Evolutionary conservation across 2,888 invertebrate genomes (phyloP).

Genomic region (Papilio gigon): DNA sequence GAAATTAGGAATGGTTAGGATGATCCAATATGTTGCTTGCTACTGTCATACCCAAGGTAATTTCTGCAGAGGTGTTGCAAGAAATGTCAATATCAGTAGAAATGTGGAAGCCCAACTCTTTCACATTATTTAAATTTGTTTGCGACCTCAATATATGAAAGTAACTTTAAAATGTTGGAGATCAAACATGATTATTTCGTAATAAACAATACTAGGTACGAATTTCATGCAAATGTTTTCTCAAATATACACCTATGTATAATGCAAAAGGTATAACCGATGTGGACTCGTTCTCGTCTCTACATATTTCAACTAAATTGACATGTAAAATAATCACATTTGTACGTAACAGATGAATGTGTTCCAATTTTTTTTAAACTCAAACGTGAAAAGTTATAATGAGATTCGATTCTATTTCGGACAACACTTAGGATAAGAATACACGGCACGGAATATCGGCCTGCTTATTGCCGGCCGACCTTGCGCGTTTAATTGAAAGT

Average conservation of each 20-base stretch:
- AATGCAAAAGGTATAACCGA: too few relatives aligned
- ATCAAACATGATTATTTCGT: too few relatives aligned
- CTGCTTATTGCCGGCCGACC: slow-evolving; percentile 64
- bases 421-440: slow-evolving; percentile 74
- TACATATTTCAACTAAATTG: background rate
- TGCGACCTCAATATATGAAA: too few relatives aligned
- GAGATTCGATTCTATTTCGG: slow-evolving; percentile 72
- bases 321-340: slow-evolving; percentile 16
- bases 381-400: slow-evolving; percentile 76
- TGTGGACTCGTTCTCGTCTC: background rate
- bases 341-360: slow-evolving; percentile 62
- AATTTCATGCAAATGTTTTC: too few relatives aligned
- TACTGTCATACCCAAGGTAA: background rate
- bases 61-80: background rate
- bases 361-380: slow-evolving; percentile 71
- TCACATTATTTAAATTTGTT: background rate
- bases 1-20: slow-evolving; percentile 29
- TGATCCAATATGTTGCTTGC: background rate
- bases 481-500: slow-evolving; percentile 77
- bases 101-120: background rate
- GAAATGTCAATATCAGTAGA: slow-evolving; percentile 1
- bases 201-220: too few relatives aligned
- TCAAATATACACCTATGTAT: too few relatives aligned
- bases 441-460: slow-evolving; percentile 58
- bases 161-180: too few relatives aligned